Percentiles rank a stretch among this genome's conserved stretches.
These are phyloP conservation scores for Cladopsammia gracilis DNA, from an alignment of 64 coral and sea anemone genomes.

Conservation along the genomic window DNA sequence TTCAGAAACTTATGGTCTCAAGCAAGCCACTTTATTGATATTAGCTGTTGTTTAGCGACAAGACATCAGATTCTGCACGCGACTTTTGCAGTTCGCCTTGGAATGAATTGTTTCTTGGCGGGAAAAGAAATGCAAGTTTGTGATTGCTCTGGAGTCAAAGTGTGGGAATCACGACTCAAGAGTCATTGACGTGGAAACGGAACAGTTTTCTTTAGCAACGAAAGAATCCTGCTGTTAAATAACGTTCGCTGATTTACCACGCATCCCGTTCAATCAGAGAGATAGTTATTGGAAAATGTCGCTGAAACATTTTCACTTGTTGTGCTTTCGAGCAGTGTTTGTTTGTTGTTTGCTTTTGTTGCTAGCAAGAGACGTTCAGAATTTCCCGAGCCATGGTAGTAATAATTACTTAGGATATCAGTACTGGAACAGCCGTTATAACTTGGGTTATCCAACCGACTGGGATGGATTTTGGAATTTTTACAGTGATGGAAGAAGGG, in stretches of 20 bases:
- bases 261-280: neutral
- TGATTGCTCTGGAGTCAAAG: neutral
- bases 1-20: neutral
- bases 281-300: neutral
- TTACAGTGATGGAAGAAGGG: neutral
- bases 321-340: neutral
- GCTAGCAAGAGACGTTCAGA: neutral
- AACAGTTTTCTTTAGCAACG: conserved; percentile 17
- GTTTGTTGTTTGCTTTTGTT: conserved; percentile 23
- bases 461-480: conserved; percentile 93
- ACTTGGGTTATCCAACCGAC: conserved; percentile 44
- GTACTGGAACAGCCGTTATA: conserved; percentile 87
- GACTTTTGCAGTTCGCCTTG: neutral
- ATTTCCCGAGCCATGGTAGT: conserved; percentile 12
- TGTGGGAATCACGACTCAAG: neutral
- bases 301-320: neutral
- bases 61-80: neutral
- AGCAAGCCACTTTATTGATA: neutral
- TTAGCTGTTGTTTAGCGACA: neutral
- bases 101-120: neutral
- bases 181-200: neutral
- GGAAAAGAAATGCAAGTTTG: conserved; percentile 1
- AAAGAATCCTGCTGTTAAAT: conserved; percentile 27
- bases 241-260: neutral
- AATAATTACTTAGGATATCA: conserved; percentile 26